These are phyloP conservation scores for Trilocha varians DNA, from an alignment of 2,888 invertebrate genomes.

Conservation along the genomic window DNA sequence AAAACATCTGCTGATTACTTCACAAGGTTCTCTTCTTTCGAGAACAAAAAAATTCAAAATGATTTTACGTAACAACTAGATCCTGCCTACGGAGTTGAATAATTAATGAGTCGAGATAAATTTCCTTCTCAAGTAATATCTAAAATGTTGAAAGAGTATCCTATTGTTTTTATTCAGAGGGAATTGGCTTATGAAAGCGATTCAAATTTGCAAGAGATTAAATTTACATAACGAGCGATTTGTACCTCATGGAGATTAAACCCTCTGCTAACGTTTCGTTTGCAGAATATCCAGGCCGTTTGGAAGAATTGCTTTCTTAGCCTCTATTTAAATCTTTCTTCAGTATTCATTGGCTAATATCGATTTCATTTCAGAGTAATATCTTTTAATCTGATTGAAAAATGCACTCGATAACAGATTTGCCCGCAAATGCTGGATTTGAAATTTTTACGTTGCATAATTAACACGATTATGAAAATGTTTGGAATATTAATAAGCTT, in stretches of 20 bases:
- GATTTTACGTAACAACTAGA: slow-evolving; percentile 15
- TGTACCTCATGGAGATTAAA: slow-evolving; percentile 61
- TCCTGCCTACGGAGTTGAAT: slow-evolving; percentile 27
- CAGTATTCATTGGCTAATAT: slow-evolving; percentile 1
- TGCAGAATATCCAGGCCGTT: slow-evolving; percentile 31
- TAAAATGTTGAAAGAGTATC: slow-evolving; percentile 46
- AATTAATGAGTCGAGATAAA: slow-evolving; percentile 40
- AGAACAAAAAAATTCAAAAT: slow-evolving; percentile 9
- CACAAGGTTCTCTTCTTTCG: background rate
- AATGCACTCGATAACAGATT: background rate
- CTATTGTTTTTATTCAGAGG: slow-evolving; percentile 60
- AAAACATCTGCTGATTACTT: background rate
- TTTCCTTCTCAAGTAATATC: slow-evolving; percentile 34
- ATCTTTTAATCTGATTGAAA: background rate
- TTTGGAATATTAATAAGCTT: too few relatives aligned
- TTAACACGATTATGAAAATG: too few relatives aligned
- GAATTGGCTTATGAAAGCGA: slow-evolving; percentile 66
- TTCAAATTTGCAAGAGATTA: slow-evolving; percentile 67
- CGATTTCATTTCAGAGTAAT: background rate
- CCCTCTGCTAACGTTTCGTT: slow-evolving; percentile 44
- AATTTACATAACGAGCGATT: slow-evolving; percentile 71
- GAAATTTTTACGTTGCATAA: too few relatives aligned
- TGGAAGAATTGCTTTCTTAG: slow-evolving; percentile 35
- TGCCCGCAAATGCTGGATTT: too few relatives aligned
- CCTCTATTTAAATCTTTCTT: slow-evolving; percentile 18